Evolutionary conservation across 2,888 invertebrate species (phyloP), one percentile per base, ranked within the genome.

Genomic region (Sesia bembeciformis): DNA sequence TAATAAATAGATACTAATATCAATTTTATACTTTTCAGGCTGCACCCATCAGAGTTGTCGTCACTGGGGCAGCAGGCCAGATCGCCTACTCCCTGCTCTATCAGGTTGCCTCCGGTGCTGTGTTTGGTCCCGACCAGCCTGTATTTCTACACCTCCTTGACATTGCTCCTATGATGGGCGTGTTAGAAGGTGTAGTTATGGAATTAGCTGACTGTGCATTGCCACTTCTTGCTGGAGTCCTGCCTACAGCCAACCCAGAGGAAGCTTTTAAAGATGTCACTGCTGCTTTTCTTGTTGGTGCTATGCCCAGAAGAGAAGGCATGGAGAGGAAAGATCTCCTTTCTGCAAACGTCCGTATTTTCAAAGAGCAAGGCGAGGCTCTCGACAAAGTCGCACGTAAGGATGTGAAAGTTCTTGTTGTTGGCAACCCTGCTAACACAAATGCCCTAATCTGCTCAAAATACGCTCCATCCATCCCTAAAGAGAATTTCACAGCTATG

Each of bases 351-450:
- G 98, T 99, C 4, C 97, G 96, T 80, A 99, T 99, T 75, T 99
- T 99, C 88, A 98, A 98, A 86, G 95, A 94, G 53, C 99, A 99
- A 90, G 99, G 99, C 7, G 94, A 96, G 76, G 98, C 99, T 4
- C 82, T 99, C 46, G 95, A 99, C 73, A 93, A 96, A 76, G 92
- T 92, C 76, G 97, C 98, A 41, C 96, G 95, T 67, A 98, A 98
- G 74, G 94, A 94, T 76, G 96, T 98, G 50, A 99, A 98, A 90
- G 97, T 92, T 3, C 91, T 99, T 51, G 99, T 99, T 43, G 99
- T 99, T 64, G 99, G 99, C 49, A 99, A 99, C 84, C 99, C 99
- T 53, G 99, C 99, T 23, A 99, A 99, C 81, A 99, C 99, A 3
- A 99, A 99, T 87, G 98, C 98, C 6, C 88, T 97, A 53, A 97